Conservation (phyloP, 2,888 invertebrate genomes). For the Amorpha juglandis region DNA sequence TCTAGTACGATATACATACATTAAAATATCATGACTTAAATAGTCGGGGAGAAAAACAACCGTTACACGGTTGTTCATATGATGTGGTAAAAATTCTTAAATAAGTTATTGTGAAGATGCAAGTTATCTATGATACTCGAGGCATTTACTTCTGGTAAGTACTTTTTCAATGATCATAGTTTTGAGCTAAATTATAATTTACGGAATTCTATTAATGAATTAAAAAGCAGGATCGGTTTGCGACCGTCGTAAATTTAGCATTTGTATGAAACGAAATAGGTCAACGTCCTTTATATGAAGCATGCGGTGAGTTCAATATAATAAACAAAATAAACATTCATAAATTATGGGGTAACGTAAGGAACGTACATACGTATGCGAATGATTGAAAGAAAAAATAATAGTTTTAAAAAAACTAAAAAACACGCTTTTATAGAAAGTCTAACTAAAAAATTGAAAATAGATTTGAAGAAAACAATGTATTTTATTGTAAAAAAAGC, state of each 20-base stretch:
- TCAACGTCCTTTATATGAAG: conserved; percentile 1
- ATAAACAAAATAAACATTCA: conserved; percentile 8
- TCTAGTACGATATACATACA: not conserved
- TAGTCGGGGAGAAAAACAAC: not conserved
- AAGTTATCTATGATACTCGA: not conserved
- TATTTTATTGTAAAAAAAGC: too few species aligned
- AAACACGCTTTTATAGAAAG: too few species aligned
- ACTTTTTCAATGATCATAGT: too few species aligned
- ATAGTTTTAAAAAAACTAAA: too few species aligned
- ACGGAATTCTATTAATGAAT: not conserved
- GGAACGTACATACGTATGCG: too few species aligned
- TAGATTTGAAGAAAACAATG: too few species aligned
- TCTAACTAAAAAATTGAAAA: too few species aligned
- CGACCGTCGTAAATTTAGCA: not conserved
- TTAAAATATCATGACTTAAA: not conserved
- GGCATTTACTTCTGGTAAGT: too few species aligned
- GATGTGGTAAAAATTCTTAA: too few species aligned
- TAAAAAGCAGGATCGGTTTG: not conserved
- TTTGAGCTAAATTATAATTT: too few species aligned
- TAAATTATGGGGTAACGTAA: not conserved
- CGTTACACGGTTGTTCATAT: too few species aligned
- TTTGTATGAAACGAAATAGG: conserved; percentile 17
- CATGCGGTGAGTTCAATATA: not conserved
- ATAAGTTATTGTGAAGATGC: not conserved
- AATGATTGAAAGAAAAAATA: too few species aligned